phyloP scores from a whole-genome alignment of 2,888 invertebrate species.

The Trypoxylon attenuatum region DNA sequence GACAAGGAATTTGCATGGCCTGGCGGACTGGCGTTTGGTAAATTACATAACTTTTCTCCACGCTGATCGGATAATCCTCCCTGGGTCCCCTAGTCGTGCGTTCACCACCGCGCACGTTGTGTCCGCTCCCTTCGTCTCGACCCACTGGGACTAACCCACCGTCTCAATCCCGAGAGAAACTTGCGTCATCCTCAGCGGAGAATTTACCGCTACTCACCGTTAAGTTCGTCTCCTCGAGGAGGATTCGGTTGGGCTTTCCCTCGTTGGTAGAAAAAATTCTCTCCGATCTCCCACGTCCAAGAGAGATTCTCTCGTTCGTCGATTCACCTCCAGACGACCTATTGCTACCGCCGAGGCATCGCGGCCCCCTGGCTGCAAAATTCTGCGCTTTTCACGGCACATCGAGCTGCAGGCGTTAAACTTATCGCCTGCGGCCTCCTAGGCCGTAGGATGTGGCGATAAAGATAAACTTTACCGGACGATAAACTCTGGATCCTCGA shows the following conservation, averaged over 20 bases:
- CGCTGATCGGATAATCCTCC: constrained; percentile 32
- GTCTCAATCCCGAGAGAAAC: constrained; percentile 17
- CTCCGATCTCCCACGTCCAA: not conserved
- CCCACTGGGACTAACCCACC: not conserved
- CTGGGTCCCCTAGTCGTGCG: too few species aligned
- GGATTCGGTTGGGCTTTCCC: constrained; percentile 16
- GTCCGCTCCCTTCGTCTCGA: not conserved
- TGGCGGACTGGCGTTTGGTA: constrained; percentile 48
- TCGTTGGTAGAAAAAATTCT: constrained; percentile 3
- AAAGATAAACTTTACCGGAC: constrained; percentile 49
- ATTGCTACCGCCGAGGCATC: constrained; percentile 29
- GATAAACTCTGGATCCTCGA: constrained; percentile 36
- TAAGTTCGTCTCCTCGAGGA: constrained; percentile 32
- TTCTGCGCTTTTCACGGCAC: constrained; percentile 33
- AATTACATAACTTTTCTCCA: constrained; percentile 53
- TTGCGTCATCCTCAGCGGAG: constrained; percentile 20
- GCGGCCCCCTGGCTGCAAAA: constrained; percentile 23
- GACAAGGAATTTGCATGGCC: constrained; percentile 50
- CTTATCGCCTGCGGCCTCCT: constrained; percentile 10
- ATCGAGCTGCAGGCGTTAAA: constrained; percentile 20
- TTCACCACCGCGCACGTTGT: not conserved
- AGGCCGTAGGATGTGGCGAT: constrained; percentile 33
- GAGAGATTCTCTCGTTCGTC: constrained; percentile 10
- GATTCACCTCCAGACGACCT: constrained; percentile 40
- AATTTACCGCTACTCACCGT: constrained; percentile 13